Evolutionary conservation across 2,888 invertebrate genomes (phyloP).

Genomic region (Drosophila eohydei): DNA sequence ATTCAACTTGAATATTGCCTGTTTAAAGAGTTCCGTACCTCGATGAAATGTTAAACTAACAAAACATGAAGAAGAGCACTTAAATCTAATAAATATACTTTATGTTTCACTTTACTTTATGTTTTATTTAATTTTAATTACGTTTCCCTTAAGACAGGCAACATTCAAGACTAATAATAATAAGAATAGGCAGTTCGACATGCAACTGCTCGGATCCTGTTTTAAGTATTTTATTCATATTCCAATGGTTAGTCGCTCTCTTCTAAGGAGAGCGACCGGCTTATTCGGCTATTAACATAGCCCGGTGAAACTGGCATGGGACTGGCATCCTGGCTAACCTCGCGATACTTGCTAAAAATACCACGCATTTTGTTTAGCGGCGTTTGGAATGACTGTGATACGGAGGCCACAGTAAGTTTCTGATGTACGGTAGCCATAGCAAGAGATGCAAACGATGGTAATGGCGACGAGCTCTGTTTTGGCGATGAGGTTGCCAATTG

Average conservation of each 20-base stretch:
- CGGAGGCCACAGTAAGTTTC: slow-evolving; percentile 23
- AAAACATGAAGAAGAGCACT: background rate
- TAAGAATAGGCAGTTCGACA: slow-evolving; percentile 34
- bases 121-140: slow-evolving; percentile 9
- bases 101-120: background rate
- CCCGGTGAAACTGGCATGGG: slow-evolving; percentile 14
- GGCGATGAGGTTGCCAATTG: slow-evolving; percentile 16
- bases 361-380: slow-evolving; percentile 71
- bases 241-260: slow-evolving; percentile 27
- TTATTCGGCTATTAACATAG: background rate
- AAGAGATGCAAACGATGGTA: slow-evolving; percentile 26
- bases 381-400: slow-evolving; percentile 53
- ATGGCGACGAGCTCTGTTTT: slow-evolving; percentile 30
- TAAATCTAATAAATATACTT: slow-evolving; percentile 7
- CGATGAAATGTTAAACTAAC: background rate
- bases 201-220: slow-evolving; percentile 10
- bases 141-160: slow-evolving; percentile 13
- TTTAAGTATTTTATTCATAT: background rate
- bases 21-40: background rate
- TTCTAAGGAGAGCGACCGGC: slow-evolving; percentile 13
- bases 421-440: slow-evolving; percentile 17
- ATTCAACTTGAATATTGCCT: background rate
- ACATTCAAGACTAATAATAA: slow-evolving; percentile 17
- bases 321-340: slow-evolving; percentile 45
- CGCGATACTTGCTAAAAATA: slow-evolving; percentile 71